These are phyloP conservation scores for Procambarus virginalis DNA, from an alignment of 1,140 invertebrate genomes.

Conservation along the genomic window DNA sequence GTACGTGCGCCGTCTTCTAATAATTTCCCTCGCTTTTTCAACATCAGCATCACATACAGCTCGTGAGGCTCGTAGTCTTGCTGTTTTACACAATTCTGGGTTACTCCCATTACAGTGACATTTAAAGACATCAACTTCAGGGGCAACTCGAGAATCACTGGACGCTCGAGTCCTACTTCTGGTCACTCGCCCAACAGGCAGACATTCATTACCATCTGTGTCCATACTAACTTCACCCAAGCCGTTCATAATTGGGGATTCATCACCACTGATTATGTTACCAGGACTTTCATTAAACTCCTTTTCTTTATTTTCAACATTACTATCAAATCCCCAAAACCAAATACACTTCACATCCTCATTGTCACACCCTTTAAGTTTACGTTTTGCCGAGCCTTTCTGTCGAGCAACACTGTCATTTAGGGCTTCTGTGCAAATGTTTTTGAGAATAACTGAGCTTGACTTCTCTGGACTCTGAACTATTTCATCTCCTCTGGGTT, in stretches of 20 bases:
- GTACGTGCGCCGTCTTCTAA: constrained; percentile 31
- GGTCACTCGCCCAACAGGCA: constrained; percentile 33
- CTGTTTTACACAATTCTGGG: constrained; percentile 43
- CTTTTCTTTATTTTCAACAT: constrained; percentile 40
- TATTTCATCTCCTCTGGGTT: background rate
- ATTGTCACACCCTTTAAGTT: constrained; percentile 48
- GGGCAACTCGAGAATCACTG: constrained; percentile 14
- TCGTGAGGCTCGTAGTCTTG: constrained; percentile 25
- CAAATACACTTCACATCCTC: constrained; percentile 60
- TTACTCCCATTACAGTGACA: constrained; percentile 60
- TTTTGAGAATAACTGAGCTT: constrained; percentile 46
- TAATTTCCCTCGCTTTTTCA: constrained; percentile 46
- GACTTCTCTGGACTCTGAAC: constrained; percentile 29
- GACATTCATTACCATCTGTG: constrained; percentile 22
- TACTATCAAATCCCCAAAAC: constrained; percentile 62
- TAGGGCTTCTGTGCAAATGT: constrained; percentile 53
- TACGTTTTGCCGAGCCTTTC: constrained; percentile 39
- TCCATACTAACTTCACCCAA: background rate
- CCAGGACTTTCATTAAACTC: background rate
- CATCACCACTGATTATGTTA: background rate
- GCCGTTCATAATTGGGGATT: background rate
- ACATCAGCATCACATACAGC: constrained; percentile 44
- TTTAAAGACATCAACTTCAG: constrained; percentile 39
- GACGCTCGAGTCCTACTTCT: constrained; percentile 55
- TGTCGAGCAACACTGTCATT: constrained; percentile 49